phyloP scores from a whole-genome alignment of 1,140 invertebrate genomes.

The Penaeus vannamei region DNA sequence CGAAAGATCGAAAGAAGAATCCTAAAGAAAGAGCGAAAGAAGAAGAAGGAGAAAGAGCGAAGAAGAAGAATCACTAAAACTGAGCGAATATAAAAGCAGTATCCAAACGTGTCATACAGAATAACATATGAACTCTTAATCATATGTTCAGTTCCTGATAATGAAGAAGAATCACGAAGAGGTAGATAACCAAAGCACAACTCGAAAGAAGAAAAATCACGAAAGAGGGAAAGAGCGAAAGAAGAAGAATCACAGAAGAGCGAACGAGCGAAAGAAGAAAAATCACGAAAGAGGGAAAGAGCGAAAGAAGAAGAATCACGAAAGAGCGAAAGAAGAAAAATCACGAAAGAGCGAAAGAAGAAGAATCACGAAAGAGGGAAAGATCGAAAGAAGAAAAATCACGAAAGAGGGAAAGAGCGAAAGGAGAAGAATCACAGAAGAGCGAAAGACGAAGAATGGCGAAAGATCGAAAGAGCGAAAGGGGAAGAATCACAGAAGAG shows the following conservation, averaged over 20 bases:
- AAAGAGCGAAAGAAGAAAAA: conserved; percentile 24
- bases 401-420: conserved; percentile 14
- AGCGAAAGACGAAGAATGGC: neutral
- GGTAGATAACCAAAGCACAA: neutral
- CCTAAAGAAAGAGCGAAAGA: neutral
- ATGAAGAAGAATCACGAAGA: neutral
- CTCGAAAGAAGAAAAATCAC: neutral
- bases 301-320: neutral
- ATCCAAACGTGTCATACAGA: no score
- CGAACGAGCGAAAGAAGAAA: neutral
- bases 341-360: conserved; percentile 25
- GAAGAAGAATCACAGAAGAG: neutral
- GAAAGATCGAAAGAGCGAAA: conserved; percentile 19
- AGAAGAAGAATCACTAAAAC: no score
- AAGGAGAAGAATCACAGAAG: neutral
- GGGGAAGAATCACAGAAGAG: neutral
- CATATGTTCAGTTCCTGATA: neutral
- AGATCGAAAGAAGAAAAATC: neutral
- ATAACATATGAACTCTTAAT: no score
- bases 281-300: neutral
- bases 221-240: neutral
- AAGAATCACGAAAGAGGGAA: conserved; percentile 17
- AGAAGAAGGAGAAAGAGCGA: no score
- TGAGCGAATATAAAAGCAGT: no score
- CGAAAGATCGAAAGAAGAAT: no score